Base-by-base conservation (phyloP, 2,797 vertebrate species). In the Xyrichtys novacula region DNA sequence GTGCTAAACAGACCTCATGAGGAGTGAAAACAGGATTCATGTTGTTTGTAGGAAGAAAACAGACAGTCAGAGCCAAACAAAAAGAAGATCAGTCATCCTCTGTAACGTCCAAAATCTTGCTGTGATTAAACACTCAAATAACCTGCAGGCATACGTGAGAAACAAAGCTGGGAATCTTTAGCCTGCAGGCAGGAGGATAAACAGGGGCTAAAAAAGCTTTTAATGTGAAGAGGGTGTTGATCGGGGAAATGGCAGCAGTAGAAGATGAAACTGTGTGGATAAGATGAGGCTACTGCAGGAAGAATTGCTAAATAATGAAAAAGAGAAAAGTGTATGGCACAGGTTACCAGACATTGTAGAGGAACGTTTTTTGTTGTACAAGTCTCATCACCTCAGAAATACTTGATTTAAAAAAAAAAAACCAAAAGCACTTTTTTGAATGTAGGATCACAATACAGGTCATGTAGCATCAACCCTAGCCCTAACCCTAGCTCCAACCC, bases 11-110 rank as follows among this genome's bases (percentile, higher is more conserved):
- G 74, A 67, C 43, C 28, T 31, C 22, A 19, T 43, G 42, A 25
- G 58, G 63, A 62, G 77, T 78, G 16, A 63, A 76, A 59, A 19
- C n/a, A 62, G 39, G 38, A 28, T 62, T 70, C 48, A 64, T 29
- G 66, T 74, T 57, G 62, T 64, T 60, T 69, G 42, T n/a, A 60
- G 42, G 19, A 26, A 44, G 32, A 29, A 59, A 49, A 40, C n/a
- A 62, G 19, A 68, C 10, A 34, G 11, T n/a, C 10, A 34, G 32
- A n/a, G n/a, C n/a, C 10, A 34, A 34, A 12, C 32, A 3, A 12
- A 34, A 34, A 60, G 22, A 6, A 36, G 22, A 53, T 63, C 39
- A 55, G 26, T 12, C 22, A 11, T 40, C 16, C 31, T 25, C 17
- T n/a, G 23, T 54, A 60, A 20, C 5, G 32, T 34, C 32, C 32